phyloP scores from a whole-genome alignment of 2,113 vertebrate genomes.

The Actinemys pallida region DNA sequence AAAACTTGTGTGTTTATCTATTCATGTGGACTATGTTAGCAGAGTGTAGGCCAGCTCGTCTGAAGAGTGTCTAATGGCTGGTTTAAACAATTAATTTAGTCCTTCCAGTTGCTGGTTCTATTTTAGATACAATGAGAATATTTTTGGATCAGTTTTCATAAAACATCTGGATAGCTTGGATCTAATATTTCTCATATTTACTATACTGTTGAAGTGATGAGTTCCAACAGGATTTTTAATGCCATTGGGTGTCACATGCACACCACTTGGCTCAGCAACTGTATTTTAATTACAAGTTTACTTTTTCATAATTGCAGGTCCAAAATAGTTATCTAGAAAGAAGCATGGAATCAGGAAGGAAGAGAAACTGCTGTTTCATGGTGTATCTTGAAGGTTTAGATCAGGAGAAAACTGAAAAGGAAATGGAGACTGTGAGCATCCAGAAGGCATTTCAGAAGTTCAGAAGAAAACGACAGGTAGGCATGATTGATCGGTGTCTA shows the following conservation, averaged over 20 bases:
- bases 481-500: not conserved
- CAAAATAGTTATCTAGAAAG: not conserved
- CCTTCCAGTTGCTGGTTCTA: not conserved
- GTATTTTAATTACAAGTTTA: not conserved
- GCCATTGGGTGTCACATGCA: not conserved
- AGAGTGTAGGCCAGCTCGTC: not conserved
- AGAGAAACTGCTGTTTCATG: not conserved
- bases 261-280: not conserved
- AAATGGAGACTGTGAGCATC: not conserved
- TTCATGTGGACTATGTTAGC: fast-evolving
- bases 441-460: not conserved
- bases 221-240: not conserved
- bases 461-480: conserved; percentile 25
- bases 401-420: not conserved
- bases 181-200: not conserved
- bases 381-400: not conserved
- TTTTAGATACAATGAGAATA: fast-evolving
- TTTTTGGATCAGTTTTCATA: not conserved
- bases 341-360: not conserved
- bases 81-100: not conserved
- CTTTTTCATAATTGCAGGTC: not conserved
- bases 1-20: fast-evolving
- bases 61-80: not conserved
- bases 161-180: not conserved
- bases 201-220: not conserved